Percentiles rank a stretch among this genome's conserved stretches.
Evolutionary conservation across 1,140 invertebrate species (phyloP).

Genomic region (Dendrolimus kikuchii): DNA sequence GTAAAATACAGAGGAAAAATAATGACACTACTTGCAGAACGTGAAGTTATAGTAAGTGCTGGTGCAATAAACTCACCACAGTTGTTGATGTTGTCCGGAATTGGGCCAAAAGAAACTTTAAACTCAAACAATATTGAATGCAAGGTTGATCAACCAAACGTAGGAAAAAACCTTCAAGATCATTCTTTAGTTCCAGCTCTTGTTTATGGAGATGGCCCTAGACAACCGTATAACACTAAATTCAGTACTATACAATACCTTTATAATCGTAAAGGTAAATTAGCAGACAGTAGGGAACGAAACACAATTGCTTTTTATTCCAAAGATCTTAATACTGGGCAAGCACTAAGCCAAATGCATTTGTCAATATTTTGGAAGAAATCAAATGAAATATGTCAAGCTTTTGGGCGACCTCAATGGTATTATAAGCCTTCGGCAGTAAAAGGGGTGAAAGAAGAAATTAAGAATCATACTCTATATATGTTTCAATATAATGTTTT

Average conservation of each 20-base stretch:
- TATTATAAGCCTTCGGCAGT: constrained; percentile 40
- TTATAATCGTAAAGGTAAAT: constrained; percentile 23
- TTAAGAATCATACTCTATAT: constrained; percentile 44
- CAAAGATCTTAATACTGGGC: constrained; percentile 6
- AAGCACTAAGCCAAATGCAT: constrained; percentile 36
- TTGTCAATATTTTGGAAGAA: constrained; percentile 14
- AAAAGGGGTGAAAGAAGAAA: constrained; percentile 40
- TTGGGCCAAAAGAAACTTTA: too few relatives aligned
- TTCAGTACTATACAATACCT: constrained; percentile 21
- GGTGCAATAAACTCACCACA: too few relatives aligned
- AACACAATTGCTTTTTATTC: constrained; percentile 32
- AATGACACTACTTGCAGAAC: too few relatives aligned
- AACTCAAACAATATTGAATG: too few relatives aligned
- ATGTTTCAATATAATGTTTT: constrained; percentile 44
- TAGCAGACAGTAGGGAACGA: constrained; percentile 14
- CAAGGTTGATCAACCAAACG: constrained; percentile 44
- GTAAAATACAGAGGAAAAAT: too few relatives aligned
- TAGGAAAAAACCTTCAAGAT: constrained; percentile 80
- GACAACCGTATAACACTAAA: constrained; percentile 4
- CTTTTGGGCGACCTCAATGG: constrained; percentile 1
- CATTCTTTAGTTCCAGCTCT: constrained; percentile 42
- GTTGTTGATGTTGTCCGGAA: too few relatives aligned
- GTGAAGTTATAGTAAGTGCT: too few relatives aligned
- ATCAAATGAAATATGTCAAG: constrained; percentile 7
- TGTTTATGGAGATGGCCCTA: constrained; percentile 20